Conservation (phyloP, 2,113 vertebrate genomes). For the Lethenteron camtschaticum region DNA sequence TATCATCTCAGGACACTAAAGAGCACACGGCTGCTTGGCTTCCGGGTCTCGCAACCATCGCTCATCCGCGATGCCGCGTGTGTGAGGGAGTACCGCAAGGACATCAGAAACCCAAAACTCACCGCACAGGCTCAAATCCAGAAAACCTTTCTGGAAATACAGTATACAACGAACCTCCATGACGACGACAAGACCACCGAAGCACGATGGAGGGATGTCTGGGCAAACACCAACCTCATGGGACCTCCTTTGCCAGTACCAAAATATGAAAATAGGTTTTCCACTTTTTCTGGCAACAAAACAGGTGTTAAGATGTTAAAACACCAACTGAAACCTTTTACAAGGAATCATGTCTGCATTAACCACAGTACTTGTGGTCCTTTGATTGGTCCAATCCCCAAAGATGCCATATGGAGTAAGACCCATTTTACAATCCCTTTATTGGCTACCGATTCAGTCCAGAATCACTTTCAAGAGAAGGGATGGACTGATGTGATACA, state of each 20-base stretch:
- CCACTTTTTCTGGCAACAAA: too few relatives aligned
- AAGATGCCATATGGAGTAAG: too few relatives aligned
- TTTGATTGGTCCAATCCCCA: too few relatives aligned
- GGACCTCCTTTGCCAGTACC: neutral
- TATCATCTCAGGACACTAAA: neutral
- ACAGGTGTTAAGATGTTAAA: too few relatives aligned
- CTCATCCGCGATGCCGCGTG: neutral
- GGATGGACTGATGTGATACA: too few relatives aligned
- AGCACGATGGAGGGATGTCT: neutral
- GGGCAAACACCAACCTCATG: neutral
- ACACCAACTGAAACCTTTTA: too few relatives aligned
- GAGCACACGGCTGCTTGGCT: conserved; percentile 2
- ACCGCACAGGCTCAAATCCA: neutral
- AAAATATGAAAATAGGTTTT: too few relatives aligned
- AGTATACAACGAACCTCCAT: neutral
- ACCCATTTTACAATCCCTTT: too few relatives aligned
- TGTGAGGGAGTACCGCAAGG: neutral
- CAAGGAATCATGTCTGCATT: too few relatives aligned
- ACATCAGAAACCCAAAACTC: neutral
- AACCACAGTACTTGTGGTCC: too few relatives aligned
- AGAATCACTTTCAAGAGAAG: too few relatives aligned
- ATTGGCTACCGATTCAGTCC: too few relatives aligned
- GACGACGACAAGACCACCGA: neutral
- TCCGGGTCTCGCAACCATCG: neutral
- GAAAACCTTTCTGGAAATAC: neutral